phyloP scores from a whole-genome alignment of 2,888 invertebrate genomes.

The Lucinisca nassula region DNA sequence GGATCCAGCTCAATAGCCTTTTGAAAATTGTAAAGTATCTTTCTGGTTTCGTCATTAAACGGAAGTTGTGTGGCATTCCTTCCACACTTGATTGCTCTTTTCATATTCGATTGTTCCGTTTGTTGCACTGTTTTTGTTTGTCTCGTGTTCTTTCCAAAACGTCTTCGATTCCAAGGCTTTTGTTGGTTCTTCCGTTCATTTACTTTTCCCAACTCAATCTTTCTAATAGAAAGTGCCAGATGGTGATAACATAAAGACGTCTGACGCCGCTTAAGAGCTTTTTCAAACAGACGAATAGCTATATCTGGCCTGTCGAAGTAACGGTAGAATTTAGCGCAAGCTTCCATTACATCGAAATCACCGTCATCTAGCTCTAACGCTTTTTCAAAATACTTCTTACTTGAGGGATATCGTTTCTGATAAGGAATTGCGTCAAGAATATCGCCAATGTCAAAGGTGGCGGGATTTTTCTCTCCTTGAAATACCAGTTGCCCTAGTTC shows the following conservation, averaged over 20 bases:
- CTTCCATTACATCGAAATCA: neutral
- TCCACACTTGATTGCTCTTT: neutral
- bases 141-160: neutral
- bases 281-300: neutral
- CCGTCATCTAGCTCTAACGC: neutral
- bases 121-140: neutral
- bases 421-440: neutral
- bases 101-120: neutral
- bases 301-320: neutral
- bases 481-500: neutral
- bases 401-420: neutral
- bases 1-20: neutral
- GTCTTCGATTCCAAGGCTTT: neutral
- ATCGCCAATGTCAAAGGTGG: neutral
- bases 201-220: neutral
- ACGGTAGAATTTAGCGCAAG: neutral
- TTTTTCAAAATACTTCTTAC: neutral
- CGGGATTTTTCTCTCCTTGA: neutral
- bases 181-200: neutral
- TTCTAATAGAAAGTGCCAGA: neutral
- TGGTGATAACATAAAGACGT: neutral
- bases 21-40: neutral
- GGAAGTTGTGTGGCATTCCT: neutral
- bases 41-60: neutral
- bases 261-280: neutral